phyloP scores from a whole-genome alignment of 2,888 invertebrate species.

The Nemotelus pantherinus region DNA sequence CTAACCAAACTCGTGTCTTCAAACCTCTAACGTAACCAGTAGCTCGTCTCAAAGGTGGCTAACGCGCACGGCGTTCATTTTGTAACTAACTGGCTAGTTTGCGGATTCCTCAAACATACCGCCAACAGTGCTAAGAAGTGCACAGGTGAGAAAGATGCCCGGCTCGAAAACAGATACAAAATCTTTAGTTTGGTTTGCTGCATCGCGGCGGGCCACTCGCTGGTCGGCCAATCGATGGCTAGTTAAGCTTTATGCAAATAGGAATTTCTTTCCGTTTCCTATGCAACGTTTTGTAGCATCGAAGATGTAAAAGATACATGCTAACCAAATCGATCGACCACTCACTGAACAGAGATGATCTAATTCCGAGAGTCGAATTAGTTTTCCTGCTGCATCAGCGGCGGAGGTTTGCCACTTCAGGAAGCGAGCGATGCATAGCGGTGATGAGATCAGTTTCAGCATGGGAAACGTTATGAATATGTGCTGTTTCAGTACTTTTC shows the following conservation, averaged over 20 bases:
- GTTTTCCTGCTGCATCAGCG: constrained; percentile 1
- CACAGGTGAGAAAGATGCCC: constrained; percentile 30
- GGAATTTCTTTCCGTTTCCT: constrained; percentile 39
- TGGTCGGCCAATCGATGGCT: not conserved
- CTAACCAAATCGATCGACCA: not conserved
- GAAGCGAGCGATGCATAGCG: constrained; percentile 9
- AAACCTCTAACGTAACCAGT: not conserved
- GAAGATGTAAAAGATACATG: not conserved
- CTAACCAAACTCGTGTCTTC: not conserved
- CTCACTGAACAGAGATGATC: constrained; percentile 21
- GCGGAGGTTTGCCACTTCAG: not conserved
- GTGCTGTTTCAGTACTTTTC: no score
- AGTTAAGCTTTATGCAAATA: constrained; percentile 20
- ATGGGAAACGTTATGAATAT: not conserved
- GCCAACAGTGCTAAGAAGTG: constrained; percentile 25
- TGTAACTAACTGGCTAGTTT: constrained; percentile 48
- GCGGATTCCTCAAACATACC: constrained; percentile 49
- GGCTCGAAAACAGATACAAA: constrained; percentile 27
- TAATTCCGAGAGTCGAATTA: not conserved
- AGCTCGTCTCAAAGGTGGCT: constrained; percentile 16
- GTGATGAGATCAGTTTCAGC: constrained; percentile 1
- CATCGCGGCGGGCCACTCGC: not conserved
- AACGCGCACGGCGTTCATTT: constrained; percentile 50
- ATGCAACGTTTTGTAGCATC: constrained; percentile 1
- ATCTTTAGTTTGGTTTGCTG: not conserved